Evolutionary conservation across 2,888 invertebrate genomes (phyloP), one percentile per base, ranked within the genome.

Genomic region (Diarsia dahlii): DNA sequence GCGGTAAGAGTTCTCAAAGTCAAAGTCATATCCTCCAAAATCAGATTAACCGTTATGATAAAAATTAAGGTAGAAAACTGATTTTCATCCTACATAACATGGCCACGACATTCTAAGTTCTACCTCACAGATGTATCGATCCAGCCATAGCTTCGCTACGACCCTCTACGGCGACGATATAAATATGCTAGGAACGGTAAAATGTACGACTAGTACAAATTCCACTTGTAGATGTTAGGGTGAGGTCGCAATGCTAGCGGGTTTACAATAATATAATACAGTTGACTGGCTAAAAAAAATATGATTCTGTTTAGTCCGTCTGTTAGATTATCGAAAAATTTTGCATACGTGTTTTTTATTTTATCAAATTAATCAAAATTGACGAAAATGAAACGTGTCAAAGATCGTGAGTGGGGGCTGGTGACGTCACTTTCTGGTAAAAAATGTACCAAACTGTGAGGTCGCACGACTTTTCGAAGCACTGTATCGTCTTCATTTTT

Each of bases 121-220:
- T 50, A 81, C 62, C 50, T 67, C 15, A 39, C 52, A 67, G 39
- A 82, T 63, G n/a, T 46, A 71, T 71, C 52, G 64, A 78, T 67
- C 73, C 68, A 34, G 0, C 45, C 34, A 34, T 48, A 52, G 66
- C 45, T 50, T 15, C 28, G 13, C 56, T 39, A 62, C 52, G 45
- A 69, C 54, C 48, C 54, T 62, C 54, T 54, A 23, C 20, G 34
- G n/a, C 62, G 28, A 68, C 75, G 45, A 76, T 79, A 81, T 78
- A 85, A 82, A 70, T 82, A 66, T 70, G 75, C 76, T 67, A 60
- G 34, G 8, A 83, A 77, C 66, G 74, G 72, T 76, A 70, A 80
- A 86, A 74, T 81, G 65, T 71, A 74, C 65, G 70, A 75, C 73
- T 76, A 73, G 80, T 84, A 84, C 79, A 81, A 84, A 85, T 81